A percentile compares a stretch with the other conserved stretches of the same genome.
These are phyloP conservation scores for Mamestra configurata DNA, from an alignment of 1,140 invertebrate genomes.

Conservation along the genomic window DNA sequence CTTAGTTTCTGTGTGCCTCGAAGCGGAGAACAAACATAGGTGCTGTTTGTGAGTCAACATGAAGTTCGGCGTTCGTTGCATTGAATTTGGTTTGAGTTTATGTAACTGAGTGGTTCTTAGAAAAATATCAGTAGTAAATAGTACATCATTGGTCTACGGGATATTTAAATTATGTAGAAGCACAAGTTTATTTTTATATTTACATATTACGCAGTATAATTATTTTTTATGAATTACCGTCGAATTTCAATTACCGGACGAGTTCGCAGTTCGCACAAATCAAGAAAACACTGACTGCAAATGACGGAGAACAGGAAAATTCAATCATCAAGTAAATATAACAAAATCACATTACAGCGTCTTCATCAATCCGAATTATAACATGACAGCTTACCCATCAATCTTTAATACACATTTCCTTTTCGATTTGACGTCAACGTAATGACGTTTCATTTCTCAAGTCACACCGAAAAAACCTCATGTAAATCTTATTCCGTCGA, in stretches of 20 bases:
- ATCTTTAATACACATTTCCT: conserved; percentile 46
- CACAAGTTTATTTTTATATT: too few relatives aligned
- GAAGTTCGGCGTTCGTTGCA: conserved; percentile 26
- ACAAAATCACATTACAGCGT: background rate
- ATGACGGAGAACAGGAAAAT: background rate
- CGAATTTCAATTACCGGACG: too few relatives aligned
- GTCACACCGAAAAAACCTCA: conserved; percentile 33
- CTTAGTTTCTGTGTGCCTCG: conserved; percentile 16
- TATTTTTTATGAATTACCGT: too few relatives aligned
- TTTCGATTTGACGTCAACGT: conserved; percentile 38
- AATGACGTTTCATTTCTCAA: conserved; percentile 47
- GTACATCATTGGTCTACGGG: too few relatives aligned
- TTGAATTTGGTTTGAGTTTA: conserved; percentile 21
- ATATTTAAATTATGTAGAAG: too few relatives aligned
- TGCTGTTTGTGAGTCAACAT: conserved; percentile 27
- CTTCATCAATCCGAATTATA: conserved; percentile 35
- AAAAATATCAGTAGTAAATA: background rate
- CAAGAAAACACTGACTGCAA: background rate
- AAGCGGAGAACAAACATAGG: conserved; percentile 25
- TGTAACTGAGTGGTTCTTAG: background rate
- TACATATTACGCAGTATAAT: too few relatives aligned
- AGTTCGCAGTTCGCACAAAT: background rate
- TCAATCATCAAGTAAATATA: background rate
- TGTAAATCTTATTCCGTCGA: conserved; percentile 53
- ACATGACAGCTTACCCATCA: conserved; percentile 17